Evolutionary conservation across 2,888 invertebrate genomes (phyloP).

Genomic region (Gordius sp.): DNA sequence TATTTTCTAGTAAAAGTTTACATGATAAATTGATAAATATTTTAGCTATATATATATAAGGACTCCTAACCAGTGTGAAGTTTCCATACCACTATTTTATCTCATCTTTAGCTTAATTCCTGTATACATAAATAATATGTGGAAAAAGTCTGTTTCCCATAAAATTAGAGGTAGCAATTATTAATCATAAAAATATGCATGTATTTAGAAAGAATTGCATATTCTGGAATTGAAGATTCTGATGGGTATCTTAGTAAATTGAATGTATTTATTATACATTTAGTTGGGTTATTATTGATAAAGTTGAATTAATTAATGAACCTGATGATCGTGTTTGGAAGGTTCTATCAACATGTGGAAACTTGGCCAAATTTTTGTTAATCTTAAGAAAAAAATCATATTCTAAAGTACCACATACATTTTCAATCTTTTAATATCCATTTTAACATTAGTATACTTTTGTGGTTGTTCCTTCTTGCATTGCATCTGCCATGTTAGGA

Average conservation of each 20-base stretch:
- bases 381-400: not conserved
- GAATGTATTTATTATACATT: not conserved
- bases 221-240: conserved; percentile 3
- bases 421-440: not conserved
- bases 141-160: conserved; percentile 6
- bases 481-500: conserved; percentile 3
- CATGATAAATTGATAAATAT: too few relatives aligned
- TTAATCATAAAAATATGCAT: not conserved
- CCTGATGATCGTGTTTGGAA: conserved; percentile 11
- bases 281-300: conserved; percentile 6
- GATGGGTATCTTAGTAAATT: not conserved
- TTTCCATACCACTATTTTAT: too few relatives aligned
- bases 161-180: conserved; percentile 10
- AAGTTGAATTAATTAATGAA: conserved; percentile 12
- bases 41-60: too few relatives aligned
- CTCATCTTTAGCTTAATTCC: too few relatives aligned
- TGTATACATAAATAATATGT: too few relatives aligned
- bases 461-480: conserved; percentile 8
- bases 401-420: not conserved
- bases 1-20: too few relatives aligned
- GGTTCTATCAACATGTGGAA: conserved; percentile 3
- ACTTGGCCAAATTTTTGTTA: conserved; percentile 2
- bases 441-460: conserved; percentile 5
- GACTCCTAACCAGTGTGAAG: too few relatives aligned
- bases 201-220: not conserved